Conservation (phyloP, 1,140 invertebrate genomes). For the Nixonia krombeini region DNA sequence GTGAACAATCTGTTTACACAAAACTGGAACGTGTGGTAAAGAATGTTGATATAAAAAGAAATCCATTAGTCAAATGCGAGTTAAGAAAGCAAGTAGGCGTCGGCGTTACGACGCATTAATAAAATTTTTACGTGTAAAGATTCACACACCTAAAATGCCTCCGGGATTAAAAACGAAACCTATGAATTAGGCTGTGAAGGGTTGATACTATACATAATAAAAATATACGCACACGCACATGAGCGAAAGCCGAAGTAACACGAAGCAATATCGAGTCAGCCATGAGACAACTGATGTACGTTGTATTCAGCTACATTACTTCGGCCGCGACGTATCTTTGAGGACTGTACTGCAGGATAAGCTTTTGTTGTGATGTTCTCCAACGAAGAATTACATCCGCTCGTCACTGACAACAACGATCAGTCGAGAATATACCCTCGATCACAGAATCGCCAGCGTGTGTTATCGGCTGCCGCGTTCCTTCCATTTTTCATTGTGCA, state of each 20-base stretch:
- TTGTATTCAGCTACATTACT: no score
- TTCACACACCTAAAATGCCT: constrained; percentile 58
- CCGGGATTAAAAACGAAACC: constrained; percentile 42
- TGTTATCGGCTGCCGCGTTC: background rate
- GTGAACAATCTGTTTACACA: constrained; percentile 58
- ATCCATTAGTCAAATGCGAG: constrained; percentile 42
- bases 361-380: no score
- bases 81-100: constrained; percentile 41
- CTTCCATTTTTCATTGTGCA: background rate
- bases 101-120: constrained; percentile 44
- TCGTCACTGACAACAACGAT: no score
- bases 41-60: constrained; percentile 53
- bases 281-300: constrained; percentile 31
- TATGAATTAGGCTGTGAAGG: constrained; percentile 27
- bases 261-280: constrained; percentile 28
- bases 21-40: constrained; percentile 52
- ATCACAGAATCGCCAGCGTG: no score
- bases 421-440: no score
- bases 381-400: no score
- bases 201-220: background rate
- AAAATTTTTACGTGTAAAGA: constrained; percentile 58
- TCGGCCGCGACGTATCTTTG: no score
- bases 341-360: no score
- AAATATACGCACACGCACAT: constrained; percentile 31
- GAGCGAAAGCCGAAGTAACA: constrained; percentile 3